A percentile compares a stretch with the other conserved stretches of the same genome.
Evolutionary conservation across 2,888 invertebrate genomes (phyloP).

Genomic region (Vandiemenella viatica): DNA sequence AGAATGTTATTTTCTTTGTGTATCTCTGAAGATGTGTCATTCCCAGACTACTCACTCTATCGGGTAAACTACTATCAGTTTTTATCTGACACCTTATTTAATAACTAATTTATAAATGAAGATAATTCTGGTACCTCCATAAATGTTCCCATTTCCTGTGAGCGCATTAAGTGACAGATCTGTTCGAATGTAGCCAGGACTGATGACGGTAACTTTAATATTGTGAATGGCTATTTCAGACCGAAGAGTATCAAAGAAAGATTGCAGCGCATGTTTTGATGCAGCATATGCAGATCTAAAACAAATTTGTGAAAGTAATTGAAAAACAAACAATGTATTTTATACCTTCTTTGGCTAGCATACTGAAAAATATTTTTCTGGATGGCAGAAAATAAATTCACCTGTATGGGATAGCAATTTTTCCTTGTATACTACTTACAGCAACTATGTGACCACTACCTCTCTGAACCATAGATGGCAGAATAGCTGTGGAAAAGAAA

Average conservation of each 20-base stretch:
- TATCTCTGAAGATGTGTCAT: no score
- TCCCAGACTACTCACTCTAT: no score
- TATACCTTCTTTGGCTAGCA: no score
- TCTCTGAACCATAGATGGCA: constrained; percentile 66
- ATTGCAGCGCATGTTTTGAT: constrained; percentile 89
- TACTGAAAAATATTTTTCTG: no score
- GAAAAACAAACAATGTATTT: no score
- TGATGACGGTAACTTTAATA: constrained; percentile 73
- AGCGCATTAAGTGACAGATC: constrained; percentile 84
- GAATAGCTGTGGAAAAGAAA: constrained; percentile 44
- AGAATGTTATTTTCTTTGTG: no score
- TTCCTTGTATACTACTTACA: constrained; percentile 85
- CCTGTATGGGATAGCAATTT: constrained; percentile 72
- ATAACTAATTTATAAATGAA: constrained; percentile 5
- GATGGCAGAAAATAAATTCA: constrained; percentile 17
- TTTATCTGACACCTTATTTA: no score
- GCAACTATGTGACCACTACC: constrained; percentile 69
- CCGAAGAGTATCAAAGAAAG: constrained; percentile 79
- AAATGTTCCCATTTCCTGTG: constrained; percentile 57
- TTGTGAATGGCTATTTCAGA: constrained; percentile 68
- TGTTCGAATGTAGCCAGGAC: constrained; percentile 82
- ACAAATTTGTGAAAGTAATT: not conserved
- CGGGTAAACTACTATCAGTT: no score
- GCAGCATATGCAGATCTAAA: constrained; percentile 72
- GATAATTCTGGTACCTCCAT: constrained; percentile 46